These are phyloP conservation scores for Nyleta sp. DNA, from an alignment of 2,888 invertebrate genomes.

Conservation along the genomic window DNA sequence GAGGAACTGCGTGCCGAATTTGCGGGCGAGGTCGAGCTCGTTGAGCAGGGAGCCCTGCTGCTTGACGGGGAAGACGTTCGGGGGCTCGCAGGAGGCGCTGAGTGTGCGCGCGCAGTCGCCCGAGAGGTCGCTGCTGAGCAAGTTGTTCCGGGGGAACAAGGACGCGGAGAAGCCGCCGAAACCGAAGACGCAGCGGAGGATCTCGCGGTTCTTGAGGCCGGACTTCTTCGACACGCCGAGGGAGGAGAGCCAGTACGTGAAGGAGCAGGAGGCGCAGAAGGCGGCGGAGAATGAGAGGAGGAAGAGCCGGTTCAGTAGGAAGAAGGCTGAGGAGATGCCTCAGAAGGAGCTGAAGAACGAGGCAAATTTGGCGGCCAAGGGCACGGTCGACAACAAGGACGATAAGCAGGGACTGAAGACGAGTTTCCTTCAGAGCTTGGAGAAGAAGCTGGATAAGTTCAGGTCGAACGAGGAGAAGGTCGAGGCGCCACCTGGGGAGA, in stretches of 20 bases:
- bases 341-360: conserved; percentile 75
- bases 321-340: conserved; percentile 83
- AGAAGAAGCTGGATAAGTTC: conserved; percentile 84
- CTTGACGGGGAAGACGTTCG: conserved; percentile 57
- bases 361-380: conserved; percentile 74
- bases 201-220: conserved; percentile 89
- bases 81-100: conserved; percentile 68
- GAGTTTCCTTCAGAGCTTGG: conserved; percentile 88
- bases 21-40: conserved; percentile 76
- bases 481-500: conserved; percentile 84
- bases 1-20: conserved; percentile 77
- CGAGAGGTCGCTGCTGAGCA: conserved; percentile 84
- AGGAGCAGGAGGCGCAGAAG: conserved; percentile 80
- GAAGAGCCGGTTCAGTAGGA: conserved; percentile 88
- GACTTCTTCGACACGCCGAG: conserved; percentile 89
- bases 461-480: conserved; percentile 79
- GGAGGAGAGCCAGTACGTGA: conserved; percentile 87
- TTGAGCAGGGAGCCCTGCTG: conserved; percentile 72
- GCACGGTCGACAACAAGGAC: conserved; percentile 66
- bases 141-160: conserved; percentile 84
- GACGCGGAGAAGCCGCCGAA: conserved; percentile 72
- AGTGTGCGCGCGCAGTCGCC: conserved; percentile 72
- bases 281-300: conserved; percentile 83
- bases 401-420: conserved; percentile 79
- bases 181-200: conserved; percentile 84